Evolutionary conservation across 2,888 invertebrate genomes (phyloP), one percentile per base, ranked within the genome.

Genomic region (Leucophenga montana): DNA sequence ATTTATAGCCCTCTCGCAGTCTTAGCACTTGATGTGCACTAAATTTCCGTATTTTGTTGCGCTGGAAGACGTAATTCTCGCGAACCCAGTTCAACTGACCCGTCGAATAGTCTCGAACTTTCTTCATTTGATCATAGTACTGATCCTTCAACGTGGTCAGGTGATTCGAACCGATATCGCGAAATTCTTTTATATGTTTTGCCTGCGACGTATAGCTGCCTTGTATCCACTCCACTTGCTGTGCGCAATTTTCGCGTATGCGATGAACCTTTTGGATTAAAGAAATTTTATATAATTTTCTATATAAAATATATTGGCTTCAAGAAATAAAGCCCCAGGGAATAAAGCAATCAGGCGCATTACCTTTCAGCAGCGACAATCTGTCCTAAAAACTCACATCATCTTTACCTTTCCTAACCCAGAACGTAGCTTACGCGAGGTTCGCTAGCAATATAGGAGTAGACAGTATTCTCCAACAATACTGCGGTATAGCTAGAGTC

Each of bases 1-100:
- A 95, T 89, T 97, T 97, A 91, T 96, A 97, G 11, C 97, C 96
- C 88, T 97, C 97, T 39, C 97, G 93, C 57, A 98, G 90, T 66
- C 95, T 92, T 59, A 97, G 90, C 71, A 97, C 93, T 89, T 98
- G 97, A 86, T 96, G 96, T 20, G 96, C 94, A 90, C 97, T 97
- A 90, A 97, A 98, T 89, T 97, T 97, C 64, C 97, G 91, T 76
- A 98, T 96, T 89, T 97, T 95, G 89, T 97, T 95, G 70, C 97
- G 92, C 89, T 98, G 98, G 91, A 95, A 95, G 86, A 97, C 95
- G 89, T 98, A 98, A 89, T 97, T 97, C 88, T 97, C 97, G 73
- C 97, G 92, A 77, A 98, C 95, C 94, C 96, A 95, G 89, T 96
- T 96, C 81, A 98, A 90, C 89, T 97, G 97, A 73, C 93, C 92